Base-by-base conservation (phyloP, 1,140 invertebrate species). In the Bombus soroeensis region DNA sequence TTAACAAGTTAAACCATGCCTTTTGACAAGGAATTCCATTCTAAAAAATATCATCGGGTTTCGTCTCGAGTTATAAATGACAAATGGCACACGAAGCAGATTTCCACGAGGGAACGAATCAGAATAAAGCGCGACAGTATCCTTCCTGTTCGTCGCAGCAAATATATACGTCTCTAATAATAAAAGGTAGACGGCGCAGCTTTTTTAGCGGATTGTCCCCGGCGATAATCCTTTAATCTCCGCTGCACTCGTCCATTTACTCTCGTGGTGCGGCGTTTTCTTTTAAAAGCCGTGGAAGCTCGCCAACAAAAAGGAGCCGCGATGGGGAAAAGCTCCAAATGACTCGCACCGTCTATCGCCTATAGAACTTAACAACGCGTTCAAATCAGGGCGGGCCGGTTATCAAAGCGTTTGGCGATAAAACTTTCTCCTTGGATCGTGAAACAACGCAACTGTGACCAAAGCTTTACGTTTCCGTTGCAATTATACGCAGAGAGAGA, bases 221-320 rank as follows among this genome's bases (percentile, higher is more conserved):
- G 34, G 73, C 47, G 88, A 90, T 90, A 90, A 90, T 90, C 86
- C 89, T 68, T 79, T 90, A 90, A 90, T 90, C 86, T 79, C 77
- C 68, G 37, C 77, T 43, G 22, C 47, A 64, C 32, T 47, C 53
- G 82, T 37, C 73, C 85, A 77, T 74, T 87, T 81, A 74, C 62
- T 77, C 66, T 66, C 57, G n/a, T 39, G 72, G 81, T 9, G 47
- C 32, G 73, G 66, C 47, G 47, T 71, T 66, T 41, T 43, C 64
- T 39, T 64, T 37, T 70, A 57, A 41, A 70, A 47, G 13, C n/a
- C 32, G 47, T 34, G n/a, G 32, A 43, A 68, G 43, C 28, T 66
- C 34, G 72, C 41, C 39, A n/a, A 64, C 39, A 57, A 64, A 62
- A 85, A 62, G 39, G 53, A 80, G 34, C 39, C 4, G 15, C 41